These are phyloP conservation scores for Drosophila tani DNA, from an alignment of 1,140 invertebrate species.

Conservation along the genomic window DNA sequence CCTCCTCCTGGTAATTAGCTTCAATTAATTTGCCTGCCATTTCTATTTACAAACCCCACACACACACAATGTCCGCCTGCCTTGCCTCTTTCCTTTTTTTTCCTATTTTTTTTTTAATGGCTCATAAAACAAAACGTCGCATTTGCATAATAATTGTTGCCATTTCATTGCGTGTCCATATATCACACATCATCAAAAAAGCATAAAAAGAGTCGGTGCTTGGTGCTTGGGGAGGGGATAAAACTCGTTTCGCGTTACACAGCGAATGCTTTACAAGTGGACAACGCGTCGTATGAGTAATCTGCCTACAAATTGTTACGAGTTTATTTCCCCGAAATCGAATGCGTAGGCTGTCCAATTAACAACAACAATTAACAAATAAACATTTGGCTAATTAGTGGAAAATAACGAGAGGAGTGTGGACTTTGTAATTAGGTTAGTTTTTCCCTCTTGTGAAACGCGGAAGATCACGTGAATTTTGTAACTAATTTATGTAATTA, in stretches of 20 bases:
- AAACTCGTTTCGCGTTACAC: constrained; percentile 65
- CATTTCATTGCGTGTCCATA: constrained; percentile 75
- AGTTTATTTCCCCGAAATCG: constrained; percentile 6
- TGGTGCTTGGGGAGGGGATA: not conserved
- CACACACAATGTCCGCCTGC: constrained; percentile 36
- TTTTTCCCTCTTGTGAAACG: not conserved
- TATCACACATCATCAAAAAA: constrained; percentile 79
- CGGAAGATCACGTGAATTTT: not conserved
- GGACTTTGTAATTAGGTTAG: not conserved
- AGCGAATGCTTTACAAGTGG: constrained; percentile 49
- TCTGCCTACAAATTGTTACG: constrained; percentile 42
- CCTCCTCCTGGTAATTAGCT: constrained; percentile 65
- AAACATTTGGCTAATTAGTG: constrained; percentile 26
- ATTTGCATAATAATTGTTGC: constrained; percentile 75
- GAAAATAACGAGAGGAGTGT: not conserved
- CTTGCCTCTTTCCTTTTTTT: constrained; percentile 31
- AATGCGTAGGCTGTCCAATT: constrained; percentile 32
- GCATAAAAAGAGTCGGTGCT: constrained; percentile 54
- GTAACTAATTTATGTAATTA: too few species aligned
- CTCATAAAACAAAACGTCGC: constrained; percentile 71
- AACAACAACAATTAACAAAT: constrained; percentile 30
- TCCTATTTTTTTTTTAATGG: constrained; percentile 50
- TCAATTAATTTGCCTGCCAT: constrained; percentile 79
- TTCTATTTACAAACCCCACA: constrained; percentile 26
- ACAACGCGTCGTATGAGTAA: constrained; percentile 69